Percentiles rank a stretch among this genome's conserved stretches.
Evolutionary conservation across 2,113 vertebrate genomes (phyloP).

Genomic region (Tupaia chinensis): DNA sequence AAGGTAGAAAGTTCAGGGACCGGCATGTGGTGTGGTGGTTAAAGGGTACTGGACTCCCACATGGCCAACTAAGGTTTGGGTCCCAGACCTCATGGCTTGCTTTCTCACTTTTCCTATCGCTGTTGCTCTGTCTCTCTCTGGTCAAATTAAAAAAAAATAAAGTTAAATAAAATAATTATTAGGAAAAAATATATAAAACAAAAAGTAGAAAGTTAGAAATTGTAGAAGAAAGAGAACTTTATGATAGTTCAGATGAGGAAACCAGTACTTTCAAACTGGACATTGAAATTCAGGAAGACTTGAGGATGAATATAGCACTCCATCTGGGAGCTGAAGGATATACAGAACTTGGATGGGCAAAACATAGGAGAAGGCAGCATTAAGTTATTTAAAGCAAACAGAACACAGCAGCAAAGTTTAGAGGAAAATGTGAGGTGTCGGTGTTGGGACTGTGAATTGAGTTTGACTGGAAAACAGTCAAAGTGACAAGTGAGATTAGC

Average conservation of each 20-base stretch:
- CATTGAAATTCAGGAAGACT: not conserved
- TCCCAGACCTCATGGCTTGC: too few relatives aligned
- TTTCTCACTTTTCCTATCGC: too few relatives aligned
- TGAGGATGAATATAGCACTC: not conserved
- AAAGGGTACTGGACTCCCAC: too few relatives aligned
- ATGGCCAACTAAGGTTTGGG: too few relatives aligned
- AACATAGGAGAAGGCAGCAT: not conserved
- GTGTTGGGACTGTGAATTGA: not conserved
- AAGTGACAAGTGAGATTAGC: not conserved
- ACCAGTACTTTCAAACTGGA: not conserved
- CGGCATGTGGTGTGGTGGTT: too few relatives aligned
- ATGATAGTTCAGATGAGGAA: not conserved
- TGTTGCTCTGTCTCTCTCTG: too few relatives aligned
- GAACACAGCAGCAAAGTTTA: not conserved
- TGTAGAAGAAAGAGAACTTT: not conserved
- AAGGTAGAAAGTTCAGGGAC: too few relatives aligned
- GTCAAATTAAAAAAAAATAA: too few relatives aligned
- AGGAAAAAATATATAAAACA: too few relatives aligned
- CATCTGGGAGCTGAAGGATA: not conserved
- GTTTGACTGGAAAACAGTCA: not conserved
- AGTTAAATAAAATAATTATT: too few relatives aligned
- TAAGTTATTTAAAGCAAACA: not conserved
- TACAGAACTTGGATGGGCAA: not conserved
- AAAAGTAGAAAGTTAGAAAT: not conserved
- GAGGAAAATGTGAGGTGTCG: not conserved